These are phyloP conservation scores for Eledone cirrhosa DNA, from an alignment of 2,888 invertebrate species.

Conservation along the genomic window DNA sequence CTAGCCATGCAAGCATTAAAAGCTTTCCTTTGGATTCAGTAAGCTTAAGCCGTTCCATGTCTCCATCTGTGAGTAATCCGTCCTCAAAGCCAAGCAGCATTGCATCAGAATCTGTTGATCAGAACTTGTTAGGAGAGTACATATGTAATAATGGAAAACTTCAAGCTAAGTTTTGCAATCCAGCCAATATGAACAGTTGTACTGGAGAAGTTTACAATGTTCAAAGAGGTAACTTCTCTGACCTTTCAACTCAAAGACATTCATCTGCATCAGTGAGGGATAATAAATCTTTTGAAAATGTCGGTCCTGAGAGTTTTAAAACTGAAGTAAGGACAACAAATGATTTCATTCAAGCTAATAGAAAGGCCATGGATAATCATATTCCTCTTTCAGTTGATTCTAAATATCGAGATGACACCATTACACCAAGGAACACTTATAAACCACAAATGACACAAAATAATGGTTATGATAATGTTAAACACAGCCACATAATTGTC, in stretches of 20 bases:
- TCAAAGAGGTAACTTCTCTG: neutral
- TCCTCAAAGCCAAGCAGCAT: constrained; percentile 5
- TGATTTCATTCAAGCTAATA: constrained; percentile 50
- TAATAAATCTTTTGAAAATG: constrained; percentile 43
- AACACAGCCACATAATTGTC: constrained; percentile 15
- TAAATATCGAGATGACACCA: neutral
- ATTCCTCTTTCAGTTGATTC: neutral
- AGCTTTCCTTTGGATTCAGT: neutral
- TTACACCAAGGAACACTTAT: neutral
- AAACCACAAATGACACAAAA: neutral
- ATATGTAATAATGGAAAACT: constrained; percentile 21
- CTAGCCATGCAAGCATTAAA: neutral
- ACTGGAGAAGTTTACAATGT: constrained; percentile 3
- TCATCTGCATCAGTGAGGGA: constrained; percentile 36
- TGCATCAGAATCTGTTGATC: neutral
- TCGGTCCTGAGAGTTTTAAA: constrained; percentile 56
- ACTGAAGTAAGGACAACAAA: constrained; percentile 51
- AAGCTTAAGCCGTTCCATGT: neutral
- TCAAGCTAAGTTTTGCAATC: constrained; percentile 6
- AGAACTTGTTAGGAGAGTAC: constrained; percentile 28
- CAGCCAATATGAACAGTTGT: neutral
- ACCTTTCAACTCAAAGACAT: neutral
- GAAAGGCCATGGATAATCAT: neutral
- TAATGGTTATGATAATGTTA: neutral
- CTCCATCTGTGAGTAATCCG: neutral